A percentile compares a stretch with the other conserved stretches of the same genome.
Evolutionary conservation across 2,888 invertebrate species (phyloP).

Genomic region (Geophilus truncorum): DNA sequence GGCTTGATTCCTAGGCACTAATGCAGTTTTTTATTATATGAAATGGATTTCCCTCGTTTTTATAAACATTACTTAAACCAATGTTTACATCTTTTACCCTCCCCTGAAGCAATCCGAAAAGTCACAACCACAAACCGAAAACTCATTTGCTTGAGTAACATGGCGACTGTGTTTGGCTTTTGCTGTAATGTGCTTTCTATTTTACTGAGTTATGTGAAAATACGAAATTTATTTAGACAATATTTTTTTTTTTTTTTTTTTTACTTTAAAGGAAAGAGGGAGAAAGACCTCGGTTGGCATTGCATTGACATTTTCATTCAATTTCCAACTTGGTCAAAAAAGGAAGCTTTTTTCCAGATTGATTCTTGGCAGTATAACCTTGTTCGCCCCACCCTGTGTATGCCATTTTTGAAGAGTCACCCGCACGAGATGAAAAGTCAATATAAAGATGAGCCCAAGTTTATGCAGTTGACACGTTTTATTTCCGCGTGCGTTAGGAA

Average conservation of each 20-base stretch:
- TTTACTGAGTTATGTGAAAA: not conserved
- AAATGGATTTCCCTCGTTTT: no score
- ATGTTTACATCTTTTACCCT: not conserved
- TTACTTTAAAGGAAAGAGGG: not conserved
- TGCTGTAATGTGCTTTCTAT: not conserved
- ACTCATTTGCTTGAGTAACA: not conserved
- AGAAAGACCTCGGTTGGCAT: not conserved
- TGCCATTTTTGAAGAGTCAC: not conserved
- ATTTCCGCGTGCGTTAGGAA: not conserved
- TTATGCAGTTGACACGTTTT: slow-evolving; percentile 12
- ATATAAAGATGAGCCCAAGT: not conserved
- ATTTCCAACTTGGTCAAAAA: not conserved
- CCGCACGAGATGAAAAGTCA: slow-evolving; percentile 1
- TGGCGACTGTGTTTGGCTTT: not conserved
- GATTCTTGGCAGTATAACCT: not conserved
- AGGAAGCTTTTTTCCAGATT: slow-evolving; percentile 5
- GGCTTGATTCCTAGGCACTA: no score
- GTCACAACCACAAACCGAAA: not conserved
- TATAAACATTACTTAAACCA: no score
- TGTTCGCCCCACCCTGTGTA: not conserved
- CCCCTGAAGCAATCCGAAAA: not conserved
- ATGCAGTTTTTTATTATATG: not conserved
- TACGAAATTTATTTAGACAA: not conserved
- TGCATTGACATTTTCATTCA: slow-evolving; percentile 4
- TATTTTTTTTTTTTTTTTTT: not conserved